A percentile compares a stretch with the other conserved stretches of the same genome.
phyloP scores from a whole-genome alignment of 2,888 invertebrate species.

The Oscheius sp. region DNA sequence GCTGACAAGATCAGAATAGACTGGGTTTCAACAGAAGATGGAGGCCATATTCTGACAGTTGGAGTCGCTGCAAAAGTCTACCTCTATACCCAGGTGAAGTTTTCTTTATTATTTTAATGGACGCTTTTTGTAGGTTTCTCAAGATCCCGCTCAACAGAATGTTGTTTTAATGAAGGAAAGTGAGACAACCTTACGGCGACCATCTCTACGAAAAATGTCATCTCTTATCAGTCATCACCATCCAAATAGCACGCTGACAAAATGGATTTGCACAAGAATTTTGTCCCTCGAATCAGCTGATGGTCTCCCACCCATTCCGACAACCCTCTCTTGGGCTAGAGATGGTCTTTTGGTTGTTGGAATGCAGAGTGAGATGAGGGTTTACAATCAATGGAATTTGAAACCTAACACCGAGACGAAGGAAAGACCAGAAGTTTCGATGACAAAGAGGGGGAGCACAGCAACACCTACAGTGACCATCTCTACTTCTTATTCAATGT shows the following conservation, averaged over 20 bases:
- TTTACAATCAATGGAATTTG: slow-evolving; percentile 83
- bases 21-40: slow-evolving; percentile 99
- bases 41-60: slow-evolving; percentile 96
- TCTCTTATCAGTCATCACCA: slow-evolving; percentile 50
- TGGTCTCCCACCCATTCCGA: slow-evolving; percentile 92
- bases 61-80: slow-evolving; percentile 76
- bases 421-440: neutral
- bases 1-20: slow-evolving; percentile 74
- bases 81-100: slow-evolving; percentile 85
- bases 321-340: slow-evolving; percentile 96
- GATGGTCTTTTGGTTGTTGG: slow-evolving; percentile 97
- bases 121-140: slow-evolving; percentile 74
- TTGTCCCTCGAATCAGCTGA: slow-evolving; percentile 77
- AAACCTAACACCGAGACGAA: slow-evolving; percentile 25
- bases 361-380: slow-evolving; percentile 99
- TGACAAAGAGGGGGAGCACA: slow-evolving; percentile 15
- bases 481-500: slow-evolving; percentile 64
- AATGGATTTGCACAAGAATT: slow-evolving; percentile 66
- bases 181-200: slow-evolving; percentile 53
- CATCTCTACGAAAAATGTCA: slow-evolving; percentile 59
- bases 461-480: slow-evolving; percentile 25
- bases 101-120: neutral
- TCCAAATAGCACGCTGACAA: slow-evolving; percentile 46
- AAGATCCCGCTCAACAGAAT: slow-evolving; percentile 91
- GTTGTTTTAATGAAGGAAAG: slow-evolving; percentile 82